Percentiles rank a stretch among this genome's conserved stretches.
Conservation (phyloP, 2,797 vertebrate genomes). For the Leucoraja ocellata region DNA sequence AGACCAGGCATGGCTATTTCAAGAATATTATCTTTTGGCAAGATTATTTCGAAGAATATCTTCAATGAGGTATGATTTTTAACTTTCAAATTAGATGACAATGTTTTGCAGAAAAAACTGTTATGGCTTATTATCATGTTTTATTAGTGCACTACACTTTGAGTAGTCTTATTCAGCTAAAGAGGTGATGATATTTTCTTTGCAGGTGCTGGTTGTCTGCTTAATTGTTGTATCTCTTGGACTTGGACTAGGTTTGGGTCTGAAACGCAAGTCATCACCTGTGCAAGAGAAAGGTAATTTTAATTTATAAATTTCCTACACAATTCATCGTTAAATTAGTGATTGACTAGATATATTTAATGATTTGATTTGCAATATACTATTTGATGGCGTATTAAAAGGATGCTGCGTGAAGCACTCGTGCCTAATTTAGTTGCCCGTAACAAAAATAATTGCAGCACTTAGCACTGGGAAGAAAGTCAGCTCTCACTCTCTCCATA, state of each 20-base stretch:
- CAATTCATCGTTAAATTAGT: background rate
- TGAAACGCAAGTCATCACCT: slow-evolving; percentile 42
- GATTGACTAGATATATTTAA: no score
- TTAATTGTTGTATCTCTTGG: slow-evolving; percentile 60
- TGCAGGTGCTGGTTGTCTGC: slow-evolving; percentile 58
- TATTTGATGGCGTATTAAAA: no score
- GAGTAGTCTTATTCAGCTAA: slow-evolving; percentile 9
- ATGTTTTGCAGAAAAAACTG: background rate
- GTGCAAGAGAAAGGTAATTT: background rate
- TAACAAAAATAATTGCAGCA: no score
- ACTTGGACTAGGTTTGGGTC: slow-evolving; percentile 60
- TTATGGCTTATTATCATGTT: background rate
- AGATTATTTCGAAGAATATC: background rate
- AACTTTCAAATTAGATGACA: background rate
- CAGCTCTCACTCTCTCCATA: no score
- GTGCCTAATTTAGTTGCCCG: no score
- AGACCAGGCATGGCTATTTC: background rate
- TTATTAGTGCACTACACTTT: background rate
- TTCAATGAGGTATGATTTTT: background rate
- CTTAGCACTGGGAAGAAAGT: no score
- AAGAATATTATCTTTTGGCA: background rate
- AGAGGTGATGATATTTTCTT: slow-evolving; percentile 39
- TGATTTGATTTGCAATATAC: no score
- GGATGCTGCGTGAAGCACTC: no score
- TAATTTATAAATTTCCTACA: background rate